A percentile compares a stretch with the other conserved stretches of the same genome.
phyloP scores from a whole-genome alignment of 2,113 vertebrate genomes.

The Amphiprion percula region DNA sequence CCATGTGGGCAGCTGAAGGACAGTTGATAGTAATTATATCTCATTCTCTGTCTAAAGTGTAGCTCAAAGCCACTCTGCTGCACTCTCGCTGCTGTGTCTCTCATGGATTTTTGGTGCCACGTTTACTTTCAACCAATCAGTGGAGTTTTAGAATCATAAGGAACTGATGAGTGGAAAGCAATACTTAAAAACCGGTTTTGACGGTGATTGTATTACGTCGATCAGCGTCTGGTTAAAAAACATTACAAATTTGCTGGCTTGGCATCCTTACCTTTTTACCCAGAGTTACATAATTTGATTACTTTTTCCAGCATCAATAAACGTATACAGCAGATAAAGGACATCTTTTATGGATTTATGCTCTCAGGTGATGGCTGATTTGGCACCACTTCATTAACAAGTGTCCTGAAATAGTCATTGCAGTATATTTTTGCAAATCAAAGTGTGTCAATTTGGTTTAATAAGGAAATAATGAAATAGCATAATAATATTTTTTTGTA shows the following conservation, averaged over 20 bases:
- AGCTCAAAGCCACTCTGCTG: slow-evolving; percentile 48
- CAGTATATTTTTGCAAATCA: no score
- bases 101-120: slow-evolving; percentile 19
- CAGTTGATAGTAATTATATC: slow-evolving; percentile 63
- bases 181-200: slow-evolving; percentile 18
- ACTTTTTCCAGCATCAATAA: not conserved
- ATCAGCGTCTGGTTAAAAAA: slow-evolving; percentile 1
- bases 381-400: no score
- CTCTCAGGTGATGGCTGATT: no score
- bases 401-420: no score
- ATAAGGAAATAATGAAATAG: no score
- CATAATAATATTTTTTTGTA: no score
- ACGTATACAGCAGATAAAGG: not conserved
- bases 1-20: slow-evolving; percentile 62
- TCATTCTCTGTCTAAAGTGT: slow-evolving; percentile 48
- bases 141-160: not conserved
- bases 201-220: slow-evolving; percentile 14
- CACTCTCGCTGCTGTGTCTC: slow-evolving; percentile 37
- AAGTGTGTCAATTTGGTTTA: no score
- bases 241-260: not conserved
- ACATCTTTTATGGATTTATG: no score
- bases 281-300: not conserved
- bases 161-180: slow-evolving; percentile 29
- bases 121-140: slow-evolving; percentile 31
- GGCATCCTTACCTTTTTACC: not conserved